Percentiles rank a stretch among this genome's conserved stretches.
Conservation (phyloP, 2,797 vertebrate species). For the Sternotherus odoratus region DNA sequence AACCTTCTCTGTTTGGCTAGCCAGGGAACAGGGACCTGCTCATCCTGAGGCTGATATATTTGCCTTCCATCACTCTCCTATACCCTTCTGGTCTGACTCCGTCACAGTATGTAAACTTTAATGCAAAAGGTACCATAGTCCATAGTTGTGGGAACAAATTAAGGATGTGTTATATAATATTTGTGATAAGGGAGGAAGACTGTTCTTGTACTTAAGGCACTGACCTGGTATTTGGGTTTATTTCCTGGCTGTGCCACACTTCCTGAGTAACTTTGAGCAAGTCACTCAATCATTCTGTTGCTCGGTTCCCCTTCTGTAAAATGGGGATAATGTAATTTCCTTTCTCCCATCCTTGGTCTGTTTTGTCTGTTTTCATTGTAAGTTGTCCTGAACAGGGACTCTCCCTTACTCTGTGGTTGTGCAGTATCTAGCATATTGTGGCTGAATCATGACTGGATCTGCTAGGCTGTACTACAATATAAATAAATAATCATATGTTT, state of each 20-base stretch:
- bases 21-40: too few relatives aligned
- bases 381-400: neutral
- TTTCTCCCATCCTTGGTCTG: neutral
- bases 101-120: too few relatives aligned
- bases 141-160: too few relatives aligned
- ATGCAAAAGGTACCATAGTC: too few relatives aligned
- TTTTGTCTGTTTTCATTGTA: neutral
- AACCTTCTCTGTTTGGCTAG: too few relatives aligned
- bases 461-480: neutral
- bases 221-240: neutral
- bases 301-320: neutral
- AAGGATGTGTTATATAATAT: neutral
- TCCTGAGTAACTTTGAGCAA: neutral
- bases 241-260: neutral
- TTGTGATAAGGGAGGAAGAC: neutral
- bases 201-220: neutral
- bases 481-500: neutral
- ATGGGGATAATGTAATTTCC: neutral
- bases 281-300: neutral
- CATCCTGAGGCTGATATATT: too few relatives aligned
- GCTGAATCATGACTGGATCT: neutral
- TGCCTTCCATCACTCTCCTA: too few relatives aligned
- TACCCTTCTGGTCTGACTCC: too few relatives aligned
- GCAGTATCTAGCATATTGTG: neutral
- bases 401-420: neutral